Conservation (phyloP, 2,888 invertebrate species). For the Paralinhomoeus sp. region DNA sequence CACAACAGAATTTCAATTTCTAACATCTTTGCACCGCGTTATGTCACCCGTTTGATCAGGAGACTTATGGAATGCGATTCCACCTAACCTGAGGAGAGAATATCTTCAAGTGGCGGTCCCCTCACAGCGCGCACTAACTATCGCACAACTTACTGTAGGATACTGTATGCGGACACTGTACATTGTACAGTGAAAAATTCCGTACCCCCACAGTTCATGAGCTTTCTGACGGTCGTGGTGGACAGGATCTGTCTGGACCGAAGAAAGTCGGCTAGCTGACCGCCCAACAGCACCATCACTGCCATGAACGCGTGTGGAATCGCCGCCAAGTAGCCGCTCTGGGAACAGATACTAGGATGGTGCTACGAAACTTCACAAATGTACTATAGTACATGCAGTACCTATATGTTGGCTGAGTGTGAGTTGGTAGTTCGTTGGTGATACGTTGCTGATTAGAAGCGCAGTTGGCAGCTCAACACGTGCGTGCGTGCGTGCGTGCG, state of each 20-base stretch:
- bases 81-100: too few species aligned
- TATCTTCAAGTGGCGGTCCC: too few species aligned
- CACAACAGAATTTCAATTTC: too few species aligned
- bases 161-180: too few species aligned
- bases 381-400: not conserved
- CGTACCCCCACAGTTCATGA: constrained; percentile 84
- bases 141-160: too few species aligned
- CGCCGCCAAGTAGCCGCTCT: constrained; percentile 79
- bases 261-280: constrained; percentile 77
- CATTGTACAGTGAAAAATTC: not conserved
- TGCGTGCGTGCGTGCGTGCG: too few species aligned
- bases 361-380: not conserved
- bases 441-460: not conserved
- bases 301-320: constrained; percentile 96
- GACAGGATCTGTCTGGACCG: constrained; percentile 67
- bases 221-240: constrained; percentile 79
- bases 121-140: too few species aligned
- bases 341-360: constrained; percentile 10
- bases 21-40: too few species aligned
- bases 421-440: not conserved
- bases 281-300: constrained; percentile 81
- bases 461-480: too few species aligned
- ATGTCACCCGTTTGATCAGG: too few species aligned
- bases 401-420: not conserved
- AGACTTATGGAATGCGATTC: too few species aligned